Evolutionary conservation across 2,113 vertebrate genomes (phyloP).

Genomic region (Xiphias gladius): DNA sequence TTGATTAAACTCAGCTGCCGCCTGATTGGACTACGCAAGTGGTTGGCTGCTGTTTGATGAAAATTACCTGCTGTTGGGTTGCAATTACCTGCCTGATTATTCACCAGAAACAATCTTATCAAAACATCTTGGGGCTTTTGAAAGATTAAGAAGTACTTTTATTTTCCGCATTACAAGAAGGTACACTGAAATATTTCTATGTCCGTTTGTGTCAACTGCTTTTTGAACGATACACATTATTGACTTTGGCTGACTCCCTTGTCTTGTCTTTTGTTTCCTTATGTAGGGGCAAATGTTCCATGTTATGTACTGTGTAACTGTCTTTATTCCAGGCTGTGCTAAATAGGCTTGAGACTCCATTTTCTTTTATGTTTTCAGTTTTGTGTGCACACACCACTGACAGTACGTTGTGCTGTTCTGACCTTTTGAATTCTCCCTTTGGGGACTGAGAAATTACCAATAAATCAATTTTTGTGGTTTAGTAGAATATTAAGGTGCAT

Average conservation of each 20-base stretch:
- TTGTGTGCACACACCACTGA: slow-evolving; percentile 13
- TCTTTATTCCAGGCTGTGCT: slow-evolving; percentile 27
- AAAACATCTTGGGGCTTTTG: slow-evolving; percentile 43
- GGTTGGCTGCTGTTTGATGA: slow-evolving; percentile 65
- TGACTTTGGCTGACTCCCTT: slow-evolving; percentile 10
- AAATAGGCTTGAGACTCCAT: slow-evolving; percentile 31
- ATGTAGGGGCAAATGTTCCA: not conserved
- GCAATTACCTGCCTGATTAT: slow-evolving; percentile 70
- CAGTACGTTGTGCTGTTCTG: slow-evolving; percentile 2
- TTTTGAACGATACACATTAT: slow-evolving; percentile 31
- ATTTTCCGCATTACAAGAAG: slow-evolving; percentile 36
- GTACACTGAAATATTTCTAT: slow-evolving; percentile 48
- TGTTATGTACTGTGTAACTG: slow-evolving; percentile 17
- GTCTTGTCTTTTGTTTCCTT: not conserved
- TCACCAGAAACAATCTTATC: slow-evolving; percentile 47
- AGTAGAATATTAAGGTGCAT: slow-evolving; percentile 63
- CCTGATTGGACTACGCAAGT: slow-evolving; percentile 57
- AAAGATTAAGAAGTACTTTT: slow-evolving; percentile 55
- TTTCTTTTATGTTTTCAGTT: slow-evolving; percentile 35
- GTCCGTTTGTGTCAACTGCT: slow-evolving; percentile 35
- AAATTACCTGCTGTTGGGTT: slow-evolving; percentile 64
- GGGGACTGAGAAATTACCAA: slow-evolving; percentile 47
- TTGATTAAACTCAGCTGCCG: slow-evolving; percentile 73
- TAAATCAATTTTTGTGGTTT: slow-evolving; percentile 63
- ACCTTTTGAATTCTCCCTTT: slow-evolving; percentile 44